A percentile compares a stretch with the other conserved stretches of the same genome.
phyloP scores from a whole-genome alignment of 2,797 vertebrate species.

The Darevskia mixta region DNA sequence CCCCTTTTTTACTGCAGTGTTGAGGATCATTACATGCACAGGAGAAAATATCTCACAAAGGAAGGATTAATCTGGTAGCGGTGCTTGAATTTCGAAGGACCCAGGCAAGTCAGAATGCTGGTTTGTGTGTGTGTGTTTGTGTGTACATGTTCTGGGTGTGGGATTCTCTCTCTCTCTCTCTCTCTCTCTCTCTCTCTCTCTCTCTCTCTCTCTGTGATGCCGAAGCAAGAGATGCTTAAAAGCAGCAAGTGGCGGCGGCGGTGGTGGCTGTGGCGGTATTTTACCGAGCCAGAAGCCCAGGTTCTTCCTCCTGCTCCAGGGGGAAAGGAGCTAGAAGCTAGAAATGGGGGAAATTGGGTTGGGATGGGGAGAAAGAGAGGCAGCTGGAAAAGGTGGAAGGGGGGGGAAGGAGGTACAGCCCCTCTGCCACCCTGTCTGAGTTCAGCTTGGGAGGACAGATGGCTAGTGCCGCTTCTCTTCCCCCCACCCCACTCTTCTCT shows the following conservation, averaged over 20 bases:
- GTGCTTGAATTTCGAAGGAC: slow-evolving; percentile 80
- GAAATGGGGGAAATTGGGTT: not conserved
- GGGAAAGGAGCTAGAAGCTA: too few species aligned
- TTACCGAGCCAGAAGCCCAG: slow-evolving; percentile 40
- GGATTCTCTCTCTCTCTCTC: not conserved
- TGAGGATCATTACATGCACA: slow-evolving; percentile 85
- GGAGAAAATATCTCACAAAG: slow-evolving; percentile 87
- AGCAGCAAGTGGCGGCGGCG: slow-evolving; percentile 33
- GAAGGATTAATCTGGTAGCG: slow-evolving; percentile 91
- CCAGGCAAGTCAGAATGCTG: slow-evolving; percentile 87
- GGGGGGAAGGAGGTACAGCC: slow-evolving; percentile 50
- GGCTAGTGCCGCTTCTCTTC: slow-evolving; percentile 83
- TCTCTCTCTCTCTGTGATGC: not conserved
- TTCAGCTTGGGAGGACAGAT: slow-evolving; percentile 87
- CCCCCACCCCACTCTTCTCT: slow-evolving; percentile 52
- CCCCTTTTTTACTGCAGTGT: slow-evolving; percentile 83
- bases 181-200: too few species aligned
- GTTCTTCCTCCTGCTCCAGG: slow-evolving; percentile 72
- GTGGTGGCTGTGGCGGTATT: slow-evolving; percentile 37
- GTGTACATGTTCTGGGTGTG: not conserved
- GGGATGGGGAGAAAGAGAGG: not conserved
- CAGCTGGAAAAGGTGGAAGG: not conserved
- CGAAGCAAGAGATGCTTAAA: slow-evolving; percentile 36
- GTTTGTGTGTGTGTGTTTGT: slow-evolving; percentile 55
- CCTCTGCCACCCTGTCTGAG: slow-evolving; percentile 53